Conservation (phyloP, 1,140 invertebrate species). For the Galleria mellonella region DNA sequence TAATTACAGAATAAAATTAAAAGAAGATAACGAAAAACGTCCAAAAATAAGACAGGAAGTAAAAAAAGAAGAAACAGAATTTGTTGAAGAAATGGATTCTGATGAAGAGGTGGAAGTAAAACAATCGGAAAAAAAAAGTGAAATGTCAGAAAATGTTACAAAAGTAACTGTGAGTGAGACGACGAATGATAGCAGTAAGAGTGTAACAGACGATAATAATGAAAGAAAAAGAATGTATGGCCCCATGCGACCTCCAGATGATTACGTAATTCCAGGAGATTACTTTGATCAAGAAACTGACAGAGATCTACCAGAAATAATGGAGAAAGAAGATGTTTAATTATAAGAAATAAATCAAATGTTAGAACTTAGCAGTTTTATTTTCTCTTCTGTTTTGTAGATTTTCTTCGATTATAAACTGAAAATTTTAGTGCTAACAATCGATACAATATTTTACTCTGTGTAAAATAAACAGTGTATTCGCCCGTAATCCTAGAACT, state of each 20-base stretch:
- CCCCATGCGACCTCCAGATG: conserved; percentile 65
- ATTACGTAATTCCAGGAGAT: conserved; percentile 60
- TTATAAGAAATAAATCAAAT: conserved; percentile 2
- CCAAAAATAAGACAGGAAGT: conserved; percentile 28
- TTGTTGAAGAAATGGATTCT: conserved; percentile 68
- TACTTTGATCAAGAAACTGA: conserved; percentile 64
- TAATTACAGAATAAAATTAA: conserved; percentile 42
- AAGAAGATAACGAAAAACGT: conserved; percentile 43
- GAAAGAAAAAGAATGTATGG: conserved; percentile 37
- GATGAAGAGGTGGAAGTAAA: conserved; percentile 43
- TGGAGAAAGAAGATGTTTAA: conserved; percentile 31
- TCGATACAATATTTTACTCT: too few species aligned
- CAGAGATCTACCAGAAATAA: conserved; percentile 64
- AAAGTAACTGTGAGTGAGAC: conserved; percentile 7
- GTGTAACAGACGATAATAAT: conserved; percentile 22
- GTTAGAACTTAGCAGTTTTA: too few species aligned
- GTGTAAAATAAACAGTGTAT: too few species aligned
- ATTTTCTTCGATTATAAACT: too few species aligned
- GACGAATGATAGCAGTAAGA: conserved; percentile 6
- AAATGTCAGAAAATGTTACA: conserved; percentile 1
- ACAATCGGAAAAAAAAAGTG: conserved; percentile 1
- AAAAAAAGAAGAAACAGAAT: conserved; percentile 45
- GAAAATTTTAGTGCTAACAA: too few species aligned
- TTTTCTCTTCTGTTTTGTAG: too few species aligned
- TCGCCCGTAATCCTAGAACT: too few species aligned